Conservation (phyloP, 92 coral and sea anemone genomes). For the Diadumene lineata region DNA sequence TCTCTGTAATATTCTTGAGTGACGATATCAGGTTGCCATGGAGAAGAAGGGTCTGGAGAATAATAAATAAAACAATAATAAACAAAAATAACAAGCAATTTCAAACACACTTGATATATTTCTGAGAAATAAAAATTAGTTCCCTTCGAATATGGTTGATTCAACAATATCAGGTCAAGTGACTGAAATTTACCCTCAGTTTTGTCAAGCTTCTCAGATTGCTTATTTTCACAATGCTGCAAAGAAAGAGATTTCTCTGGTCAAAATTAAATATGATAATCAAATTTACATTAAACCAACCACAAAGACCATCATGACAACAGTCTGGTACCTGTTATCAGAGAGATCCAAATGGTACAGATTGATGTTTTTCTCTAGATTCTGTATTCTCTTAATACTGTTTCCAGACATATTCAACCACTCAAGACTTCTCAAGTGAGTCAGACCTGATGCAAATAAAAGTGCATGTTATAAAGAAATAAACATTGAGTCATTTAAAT, state of each 20-base stretch:
- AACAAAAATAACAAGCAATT: too few relatives aligned
- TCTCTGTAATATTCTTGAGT: constrained; percentile 47
- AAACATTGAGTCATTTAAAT: too few relatives aligned
- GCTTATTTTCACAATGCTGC: constrained; percentile 62
- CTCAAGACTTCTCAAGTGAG: constrained; percentile 72
- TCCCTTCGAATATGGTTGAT: too few relatives aligned
- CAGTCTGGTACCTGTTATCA: constrained; percentile 67
- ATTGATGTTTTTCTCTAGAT: constrained; percentile 65
- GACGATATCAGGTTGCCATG: constrained; percentile 88
- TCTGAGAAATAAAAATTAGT: too few relatives aligned
- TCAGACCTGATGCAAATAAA: constrained; percentile 45
- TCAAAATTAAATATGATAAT: too few relatives aligned
- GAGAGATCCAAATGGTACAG: constrained; percentile 83
- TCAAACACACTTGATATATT: too few relatives aligned
- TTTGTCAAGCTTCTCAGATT: constrained; percentile 60
- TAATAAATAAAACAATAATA: not conserved
- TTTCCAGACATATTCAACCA: constrained; percentile 92
- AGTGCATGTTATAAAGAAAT: not conserved
- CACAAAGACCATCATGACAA: not conserved
- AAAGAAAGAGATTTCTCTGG: constrained; percentile 1
- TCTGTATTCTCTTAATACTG: constrained; percentile 84
- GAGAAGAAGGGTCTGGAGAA: constrained; percentile 68
- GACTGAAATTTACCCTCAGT: constrained; percentile 70
- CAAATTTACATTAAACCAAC: not conserved
- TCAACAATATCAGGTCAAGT: too few relatives aligned